Percentiles rank a stretch among this genome's conserved stretches.
Conservation (phyloP, 2,113 vertebrate genomes). For the Trogon melanurus region DNA sequence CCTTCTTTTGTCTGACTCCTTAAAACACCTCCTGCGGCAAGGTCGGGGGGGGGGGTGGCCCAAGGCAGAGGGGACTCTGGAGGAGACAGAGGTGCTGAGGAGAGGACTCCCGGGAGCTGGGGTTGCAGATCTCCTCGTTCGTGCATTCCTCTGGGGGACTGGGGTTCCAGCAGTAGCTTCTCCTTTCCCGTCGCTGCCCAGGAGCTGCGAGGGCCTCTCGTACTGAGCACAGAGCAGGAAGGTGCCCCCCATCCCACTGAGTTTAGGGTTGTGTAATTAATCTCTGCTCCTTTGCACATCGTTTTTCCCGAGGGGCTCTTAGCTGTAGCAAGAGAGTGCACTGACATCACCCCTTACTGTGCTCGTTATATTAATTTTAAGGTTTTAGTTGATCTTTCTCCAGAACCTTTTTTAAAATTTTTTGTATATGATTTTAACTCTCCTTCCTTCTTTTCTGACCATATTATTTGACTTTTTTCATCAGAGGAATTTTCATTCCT, state of each 20-base stretch:
- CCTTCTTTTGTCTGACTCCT: conserved; percentile 9
- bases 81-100: background rate
- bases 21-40: background rate
- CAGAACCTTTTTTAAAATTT: background rate
- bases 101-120: background rate
- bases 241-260: background rate
- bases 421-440: background rate
- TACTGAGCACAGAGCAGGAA: background rate
- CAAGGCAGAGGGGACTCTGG: background rate
- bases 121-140: background rate
- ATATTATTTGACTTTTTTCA: background rate
- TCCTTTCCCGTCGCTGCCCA: background rate
- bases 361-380: background rate
- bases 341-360: background rate
- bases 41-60: background rate
- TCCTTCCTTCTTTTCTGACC: background rate
- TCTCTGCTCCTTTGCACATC: background rate
- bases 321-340: background rate
- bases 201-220: background rate
- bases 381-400: background rate
- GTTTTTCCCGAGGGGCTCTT: background rate
- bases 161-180: background rate
- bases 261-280: background rate
- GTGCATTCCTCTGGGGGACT: background rate
- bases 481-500: background rate